Conservation (phyloP, 2,797 vertebrate species). For the Schizothorax lantsangensis region DNA sequence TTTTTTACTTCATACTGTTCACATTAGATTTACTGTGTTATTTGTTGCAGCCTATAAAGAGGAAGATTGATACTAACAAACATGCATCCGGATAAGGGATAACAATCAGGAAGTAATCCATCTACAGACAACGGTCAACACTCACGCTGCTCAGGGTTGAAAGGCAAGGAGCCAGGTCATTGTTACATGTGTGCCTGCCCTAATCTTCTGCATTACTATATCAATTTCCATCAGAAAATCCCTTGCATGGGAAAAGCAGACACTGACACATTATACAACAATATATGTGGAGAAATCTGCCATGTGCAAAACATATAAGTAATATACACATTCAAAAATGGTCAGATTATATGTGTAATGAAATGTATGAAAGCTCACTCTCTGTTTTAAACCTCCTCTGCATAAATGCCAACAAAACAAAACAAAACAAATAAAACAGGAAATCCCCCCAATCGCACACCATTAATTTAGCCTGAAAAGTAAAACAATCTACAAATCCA, state of each 20-base stretch:
- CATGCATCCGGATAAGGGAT: slow-evolving; percentile 54
- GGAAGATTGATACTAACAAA: slow-evolving; percentile 54
- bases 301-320: not conserved
- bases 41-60: slow-evolving; percentile 49
- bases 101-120: slow-evolving; percentile 64
- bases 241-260: slow-evolving; percentile 10
- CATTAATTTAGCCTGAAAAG: not conserved
- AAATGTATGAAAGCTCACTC: not conserved
- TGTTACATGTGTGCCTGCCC: slow-evolving; percentile 41
- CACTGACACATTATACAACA: not conserved
- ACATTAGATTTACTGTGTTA: slow-evolving; percentile 46
- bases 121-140: slow-evolving; percentile 55
- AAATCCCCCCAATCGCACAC: not conserved
- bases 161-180: slow-evolving; percentile 46
- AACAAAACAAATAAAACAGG: not conserved
- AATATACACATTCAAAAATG: not conserved
- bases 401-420: not conserved
- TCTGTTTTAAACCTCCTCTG: not conserved
- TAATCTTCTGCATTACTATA: slow-evolving; percentile 52
- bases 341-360: not conserved
- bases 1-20: slow-evolving; percentile 20
- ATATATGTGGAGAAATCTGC: not conserved
- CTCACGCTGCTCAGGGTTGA: slow-evolving; percentile 31
- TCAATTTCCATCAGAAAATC: slow-evolving; percentile 50
- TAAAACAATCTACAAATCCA: not conserved